A percentile compares a stretch with the other conserved stretches of the same genome.
Evolutionary conservation across 2,888 invertebrate species (phyloP).

Genomic region (Trissoscelio sp.): DNA sequence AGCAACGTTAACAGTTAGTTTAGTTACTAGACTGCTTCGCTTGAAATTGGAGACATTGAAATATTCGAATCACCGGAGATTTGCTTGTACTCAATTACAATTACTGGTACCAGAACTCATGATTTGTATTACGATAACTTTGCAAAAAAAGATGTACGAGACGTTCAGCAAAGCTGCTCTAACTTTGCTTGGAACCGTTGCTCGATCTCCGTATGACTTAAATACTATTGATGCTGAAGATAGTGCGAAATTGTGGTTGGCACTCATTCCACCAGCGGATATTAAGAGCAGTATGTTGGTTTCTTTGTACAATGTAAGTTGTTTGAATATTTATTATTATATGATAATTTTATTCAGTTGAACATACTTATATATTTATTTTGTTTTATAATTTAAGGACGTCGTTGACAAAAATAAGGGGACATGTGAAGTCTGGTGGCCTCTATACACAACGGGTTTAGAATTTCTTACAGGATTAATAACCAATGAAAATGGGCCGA

Average conservation of each 20-base stretch:
- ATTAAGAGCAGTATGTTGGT: slow-evolving; percentile 79
- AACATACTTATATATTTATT: no score
- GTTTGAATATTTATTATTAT: background rate
- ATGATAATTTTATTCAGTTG: no score
- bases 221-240: slow-evolving; percentile 77
- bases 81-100: slow-evolving; percentile 76
- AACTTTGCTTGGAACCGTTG: slow-evolving; percentile 77
- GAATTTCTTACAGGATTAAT: slow-evolving; percentile 80
- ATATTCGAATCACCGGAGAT: slow-evolving; percentile 60
- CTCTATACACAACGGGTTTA: slow-evolving; percentile 80
- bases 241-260: slow-evolving; percentile 80
- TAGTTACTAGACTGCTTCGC: slow-evolving; percentile 78
- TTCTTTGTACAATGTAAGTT: slow-evolving; percentile 78
- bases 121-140: slow-evolving; percentile 76
- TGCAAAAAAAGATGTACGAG: slow-evolving; percentile 78
- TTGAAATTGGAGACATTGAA: slow-evolving; percentile 64
- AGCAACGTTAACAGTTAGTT: slow-evolving; percentile 78
- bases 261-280: slow-evolving; percentile 78
- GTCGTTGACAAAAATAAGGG: slow-evolving; percentile 74
- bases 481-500: slow-evolving; percentile 73
- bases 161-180: slow-evolving; percentile 79
- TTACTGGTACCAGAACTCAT: slow-evolving; percentile 80
- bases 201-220: slow-evolving; percentile 76
- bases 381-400: slow-evolving; percentile 71
- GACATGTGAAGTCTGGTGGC: slow-evolving; percentile 82